A percentile compares a stretch with the other conserved stretches of the same genome.
phyloP scores from a whole-genome alignment of 2,113 vertebrate genomes.

The Labrus mixtus region DNA sequence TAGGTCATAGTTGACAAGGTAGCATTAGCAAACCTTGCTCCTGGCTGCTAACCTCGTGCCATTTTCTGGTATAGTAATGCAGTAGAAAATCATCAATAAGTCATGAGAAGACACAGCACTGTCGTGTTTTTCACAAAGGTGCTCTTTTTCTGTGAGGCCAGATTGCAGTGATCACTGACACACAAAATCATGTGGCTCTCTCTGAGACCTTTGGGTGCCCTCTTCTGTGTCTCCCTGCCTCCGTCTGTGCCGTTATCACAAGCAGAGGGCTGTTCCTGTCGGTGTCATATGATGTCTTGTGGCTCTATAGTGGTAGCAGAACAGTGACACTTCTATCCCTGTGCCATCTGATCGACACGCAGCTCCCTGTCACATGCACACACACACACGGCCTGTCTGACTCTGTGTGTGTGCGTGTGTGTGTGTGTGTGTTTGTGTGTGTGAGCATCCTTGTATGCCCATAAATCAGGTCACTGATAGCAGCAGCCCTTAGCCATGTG shows the following conservation, averaged over 20 bases:
- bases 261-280: conserved; percentile 85
- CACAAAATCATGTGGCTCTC: conserved; percentile 76
- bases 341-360: conserved; percentile 91
- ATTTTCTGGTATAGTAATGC: conserved; percentile 5
- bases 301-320: conserved; percentile 89
- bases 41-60: conserved; percentile 53
- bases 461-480: conserved; percentile 87
- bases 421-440: no score
- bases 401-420: no score
- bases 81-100: conserved; percentile 36
- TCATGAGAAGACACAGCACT: conserved; percentile 26
- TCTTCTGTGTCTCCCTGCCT: conserved; percentile 48
- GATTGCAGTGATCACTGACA: conserved; percentile 69
- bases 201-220: conserved; percentile 77
- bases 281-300: conserved; percentile 92
- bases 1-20: conserved; percentile 42
- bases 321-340: conserved; percentile 97
- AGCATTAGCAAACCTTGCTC: conserved; percentile 28
- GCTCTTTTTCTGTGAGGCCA: conserved; percentile 59
- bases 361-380: conserved; percentile 91
- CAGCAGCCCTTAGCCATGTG: conserved; percentile 85
- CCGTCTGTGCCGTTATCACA: conserved; percentile 65
- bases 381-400: no score
- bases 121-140: conserved; percentile 57
- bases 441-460: conserved; percentile 30